Evolutionary conservation across 2,113 vertebrate genomes (phyloP).

Genomic region (Dicrurus megarhynchus): DNA sequence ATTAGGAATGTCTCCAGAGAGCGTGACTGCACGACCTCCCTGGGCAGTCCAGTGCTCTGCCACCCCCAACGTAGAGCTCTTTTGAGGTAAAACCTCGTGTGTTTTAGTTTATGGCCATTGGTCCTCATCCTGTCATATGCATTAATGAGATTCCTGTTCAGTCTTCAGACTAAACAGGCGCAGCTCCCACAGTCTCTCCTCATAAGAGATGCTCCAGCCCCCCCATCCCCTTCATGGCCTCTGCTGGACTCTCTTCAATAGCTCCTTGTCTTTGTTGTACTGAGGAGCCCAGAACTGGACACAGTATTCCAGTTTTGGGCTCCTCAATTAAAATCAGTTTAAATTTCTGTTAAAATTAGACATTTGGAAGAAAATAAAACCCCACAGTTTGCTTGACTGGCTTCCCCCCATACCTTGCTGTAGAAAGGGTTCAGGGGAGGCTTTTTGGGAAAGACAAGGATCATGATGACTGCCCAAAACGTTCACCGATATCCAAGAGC

Average conservation of each 20-base stretch:
- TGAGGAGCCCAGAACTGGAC: not conserved
- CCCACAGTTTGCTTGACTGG: not conserved
- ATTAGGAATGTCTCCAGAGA: not conserved
- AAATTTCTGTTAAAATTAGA: not conserved
- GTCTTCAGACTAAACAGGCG: not conserved
- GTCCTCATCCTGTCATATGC: not conserved
- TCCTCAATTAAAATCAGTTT: not conserved
- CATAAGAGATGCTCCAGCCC: not conserved
- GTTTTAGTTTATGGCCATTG: not conserved
- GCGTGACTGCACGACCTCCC: not conserved
- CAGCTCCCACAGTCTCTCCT: not conserved
- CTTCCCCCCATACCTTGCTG: not conserved
- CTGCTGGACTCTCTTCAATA: not conserved
- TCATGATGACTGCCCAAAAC: rapidly evolving
- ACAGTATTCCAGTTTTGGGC: not conserved
- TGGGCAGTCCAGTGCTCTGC: not conserved
- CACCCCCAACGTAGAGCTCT: not conserved
- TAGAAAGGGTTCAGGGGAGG: not conserved
- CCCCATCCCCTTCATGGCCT: not conserved
- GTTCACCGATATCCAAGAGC: rapidly evolving
- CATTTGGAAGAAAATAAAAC: rapidly evolving
- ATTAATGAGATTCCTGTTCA: not conserved
- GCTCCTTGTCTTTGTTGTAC: not conserved
- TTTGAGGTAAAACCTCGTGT: not conserved
- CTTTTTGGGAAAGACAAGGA: not conserved